Percentiles rank a stretch among this genome's conserved stretches.
These are phyloP conservation scores for Butorides virescens DNA, from an alignment of 2,113 vertebrate genomes.

Conservation along the genomic window DNA sequence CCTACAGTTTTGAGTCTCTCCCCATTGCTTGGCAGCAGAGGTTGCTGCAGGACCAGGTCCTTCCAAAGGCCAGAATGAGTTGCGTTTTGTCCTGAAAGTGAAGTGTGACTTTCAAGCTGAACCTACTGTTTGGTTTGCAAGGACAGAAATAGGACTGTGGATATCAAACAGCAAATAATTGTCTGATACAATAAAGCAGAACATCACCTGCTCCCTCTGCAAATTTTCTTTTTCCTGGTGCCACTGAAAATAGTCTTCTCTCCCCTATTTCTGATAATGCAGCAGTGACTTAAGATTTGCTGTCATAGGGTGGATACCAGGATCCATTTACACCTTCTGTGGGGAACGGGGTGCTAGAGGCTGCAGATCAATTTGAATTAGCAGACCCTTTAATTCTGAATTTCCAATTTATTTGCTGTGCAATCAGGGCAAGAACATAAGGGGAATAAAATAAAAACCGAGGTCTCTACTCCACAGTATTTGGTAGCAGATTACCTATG, in stretches of 20 bases:
- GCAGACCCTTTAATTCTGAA: slow-evolving; percentile 5
- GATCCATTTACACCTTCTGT: slow-evolving; percentile 32
- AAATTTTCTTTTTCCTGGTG: not conserved
- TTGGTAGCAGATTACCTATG: slow-evolving; percentile 54
- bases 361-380: slow-evolving; percentile 42
- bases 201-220: slow-evolving; percentile 38
- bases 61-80: not conserved
- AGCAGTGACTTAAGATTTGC: not conserved
- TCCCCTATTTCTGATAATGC: not conserved
- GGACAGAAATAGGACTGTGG: slow-evolving; percentile 18
- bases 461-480: slow-evolving; percentile 14
- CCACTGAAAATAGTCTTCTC: not conserved
- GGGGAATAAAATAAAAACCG: slow-evolving; percentile 38
- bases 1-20: fast-evolving
- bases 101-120: not conserved
- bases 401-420: slow-evolving; percentile 43
- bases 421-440: slow-evolving; percentile 35
- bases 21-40: not conserved
- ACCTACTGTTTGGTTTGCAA: slow-evolving; percentile 8
- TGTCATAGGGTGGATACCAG: not conserved
- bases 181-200: slow-evolving; percentile 44
- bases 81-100: not conserved
- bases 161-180: slow-evolving; percentile 50
- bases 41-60: not conserved
- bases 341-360: not conserved